Base-by-base conservation (phyloP, 1,140 invertebrate genomes). In the Battus philenor region DNA sequence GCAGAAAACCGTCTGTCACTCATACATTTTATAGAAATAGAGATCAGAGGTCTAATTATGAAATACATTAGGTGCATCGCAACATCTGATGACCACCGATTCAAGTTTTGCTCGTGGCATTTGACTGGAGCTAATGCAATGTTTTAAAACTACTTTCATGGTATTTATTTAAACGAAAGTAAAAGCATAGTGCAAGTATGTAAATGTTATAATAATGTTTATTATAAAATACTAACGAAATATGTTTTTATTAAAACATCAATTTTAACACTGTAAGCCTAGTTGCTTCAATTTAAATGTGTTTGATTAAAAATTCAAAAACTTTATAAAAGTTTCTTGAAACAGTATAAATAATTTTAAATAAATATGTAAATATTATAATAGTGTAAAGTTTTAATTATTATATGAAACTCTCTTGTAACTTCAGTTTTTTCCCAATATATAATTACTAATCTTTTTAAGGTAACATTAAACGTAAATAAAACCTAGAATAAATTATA, bases 21-120 rank as follows among this genome's bases (percentile, higher is more conserved):
- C 9, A 6, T 17, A 9, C 13, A n/a, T 36, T 36, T 36, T 17
- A 32, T 12, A 32, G 12, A 7, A 24, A 15, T 32, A 15, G 11
- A 20, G 16, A 4, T 11, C 9, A 22, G 16, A 20, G 2, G 4
- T 16, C 9, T 20, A 36, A 20, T 36, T 22, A 36, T 16, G 33
- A 36, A 36, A 36, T 4, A 22, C 9, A 7, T 36, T 9, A 20
- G 17, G 10, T 36, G 33, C 16, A 20, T 11, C 33, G 33, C 33
- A 36, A 36, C 20, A 20, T 5, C 33, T 5, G 20, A 18, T 36
- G 33, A 20, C 33, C 33, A 15, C 33, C n/a, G 17, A 18, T 16
- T 36, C 33, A 11, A 18, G 33, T 20, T 36, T 16, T 36, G 10
- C 9, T 18, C 16, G 33, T 36, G 33, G 17, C 33, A 36, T 36